Conservation (phyloP, 2,113 vertebrate species). For the Carassius carassius region DNA sequence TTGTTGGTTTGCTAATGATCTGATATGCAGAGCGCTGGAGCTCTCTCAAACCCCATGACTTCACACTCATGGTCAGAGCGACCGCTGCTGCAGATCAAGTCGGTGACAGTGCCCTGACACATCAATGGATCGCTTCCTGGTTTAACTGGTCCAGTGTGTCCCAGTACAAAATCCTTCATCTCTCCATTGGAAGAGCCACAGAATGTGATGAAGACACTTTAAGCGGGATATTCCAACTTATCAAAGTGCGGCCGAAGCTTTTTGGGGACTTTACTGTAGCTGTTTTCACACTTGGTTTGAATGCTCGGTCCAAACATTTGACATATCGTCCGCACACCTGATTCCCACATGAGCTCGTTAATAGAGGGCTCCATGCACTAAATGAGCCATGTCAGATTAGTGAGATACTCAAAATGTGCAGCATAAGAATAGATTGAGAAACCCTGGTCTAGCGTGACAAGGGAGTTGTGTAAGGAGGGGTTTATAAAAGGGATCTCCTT, state of each 20-base stretch:
- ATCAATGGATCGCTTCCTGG: not conserved
- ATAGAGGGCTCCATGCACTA: not conserved
- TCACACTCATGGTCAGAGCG: conserved; percentile 42
- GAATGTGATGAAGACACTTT: not conserved
- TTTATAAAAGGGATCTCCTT: not conserved
- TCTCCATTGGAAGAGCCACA: not conserved
- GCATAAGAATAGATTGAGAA: not conserved
- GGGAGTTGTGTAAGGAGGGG: conserved; percentile 33
- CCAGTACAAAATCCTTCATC: not conserved
- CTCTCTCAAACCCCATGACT: conserved; percentile 55
- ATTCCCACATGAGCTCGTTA: not conserved
- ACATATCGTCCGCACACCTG: not conserved
- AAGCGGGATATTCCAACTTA: not conserved
- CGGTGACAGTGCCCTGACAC: not conserved
- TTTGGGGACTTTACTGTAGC: not conserved
- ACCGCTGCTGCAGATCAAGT: conserved; percentile 20
- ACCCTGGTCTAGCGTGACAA: not conserved
- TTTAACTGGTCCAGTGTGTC: not conserved
- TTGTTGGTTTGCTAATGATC: conserved; percentile 56
- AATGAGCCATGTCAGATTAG: not conserved
- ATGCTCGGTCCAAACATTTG: not conserved
- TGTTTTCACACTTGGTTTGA: not conserved
- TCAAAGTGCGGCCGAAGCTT: not conserved
- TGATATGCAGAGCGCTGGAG: conserved; percentile 57
- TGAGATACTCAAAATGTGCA: not conserved